These are phyloP conservation scores for Chelonoidis abingdonii DNA, from an alignment of 2,113 vertebrate species.

Conservation along the genomic window DNA sequence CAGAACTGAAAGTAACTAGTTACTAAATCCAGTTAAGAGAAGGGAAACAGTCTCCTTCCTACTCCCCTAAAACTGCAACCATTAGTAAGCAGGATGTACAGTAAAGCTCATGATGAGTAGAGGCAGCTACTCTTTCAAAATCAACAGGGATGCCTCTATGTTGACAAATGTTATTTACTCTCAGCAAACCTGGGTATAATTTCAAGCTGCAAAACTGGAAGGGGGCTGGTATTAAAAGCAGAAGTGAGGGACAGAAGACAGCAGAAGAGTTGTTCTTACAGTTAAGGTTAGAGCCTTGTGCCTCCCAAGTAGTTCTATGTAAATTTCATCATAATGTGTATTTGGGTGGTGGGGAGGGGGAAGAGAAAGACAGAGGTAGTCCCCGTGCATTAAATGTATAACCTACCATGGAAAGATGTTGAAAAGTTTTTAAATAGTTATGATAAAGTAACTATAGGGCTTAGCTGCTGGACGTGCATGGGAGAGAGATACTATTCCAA, in stretches of 20 bases:
- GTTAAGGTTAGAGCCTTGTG: neutral
- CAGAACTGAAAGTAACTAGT: slow-evolving; percentile 50
- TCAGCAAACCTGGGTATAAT: neutral
- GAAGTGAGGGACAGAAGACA: neutral
- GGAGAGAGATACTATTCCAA: neutral
- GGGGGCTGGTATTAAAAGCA: neutral
- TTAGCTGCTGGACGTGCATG: neutral
- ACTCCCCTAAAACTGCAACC: slow-evolving; percentile 8
- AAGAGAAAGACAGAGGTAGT: accelerated
- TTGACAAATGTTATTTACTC: neutral
- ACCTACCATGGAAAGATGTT: neutral
- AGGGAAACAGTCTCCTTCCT: slow-evolving; percentile 39
- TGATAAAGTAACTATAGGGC: neutral
- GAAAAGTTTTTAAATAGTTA: neutral
- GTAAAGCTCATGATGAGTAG: slow-evolving; percentile 22
- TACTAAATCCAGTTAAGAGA: neutral
- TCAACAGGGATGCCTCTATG: neutral
- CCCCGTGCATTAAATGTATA: neutral
- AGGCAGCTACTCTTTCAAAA: slow-evolving; percentile 31
- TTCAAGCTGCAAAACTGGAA: neutral
- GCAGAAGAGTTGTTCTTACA: neutral
- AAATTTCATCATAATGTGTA: neutral
- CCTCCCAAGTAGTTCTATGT: neutral
- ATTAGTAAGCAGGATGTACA: slow-evolving; percentile 49
- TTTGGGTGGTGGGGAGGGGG: accelerated